Percentiles rank a stretch among this genome's conserved stretches.
phyloP scores from a whole-genome alignment of 2,113 vertebrate genomes.

The Hemibagrus wyckioides region DNA sequence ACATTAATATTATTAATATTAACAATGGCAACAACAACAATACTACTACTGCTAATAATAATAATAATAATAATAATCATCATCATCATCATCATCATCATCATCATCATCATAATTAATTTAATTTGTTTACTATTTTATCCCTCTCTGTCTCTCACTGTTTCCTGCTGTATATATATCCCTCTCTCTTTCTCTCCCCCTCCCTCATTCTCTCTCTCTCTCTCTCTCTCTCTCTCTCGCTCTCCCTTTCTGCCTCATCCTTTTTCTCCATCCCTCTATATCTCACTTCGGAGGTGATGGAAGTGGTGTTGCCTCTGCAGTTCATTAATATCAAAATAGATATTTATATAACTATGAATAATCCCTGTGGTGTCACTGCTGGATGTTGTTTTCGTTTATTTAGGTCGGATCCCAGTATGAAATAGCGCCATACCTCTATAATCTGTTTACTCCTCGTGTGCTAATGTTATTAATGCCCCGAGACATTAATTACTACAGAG shows the following conservation, averaged over 20 bases:
- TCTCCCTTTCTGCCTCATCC: neutral
- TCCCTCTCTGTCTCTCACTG: neutral
- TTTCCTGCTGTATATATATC: neutral
- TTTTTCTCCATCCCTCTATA: neutral
- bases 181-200: neutral
- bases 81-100: no score
- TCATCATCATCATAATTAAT: no score
- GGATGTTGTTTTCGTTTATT: neutral
- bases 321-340: neutral
- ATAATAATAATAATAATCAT: no score
- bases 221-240: neutral
- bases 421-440: neutral
- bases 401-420: neutral
- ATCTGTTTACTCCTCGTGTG: neutral
- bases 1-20: no score
- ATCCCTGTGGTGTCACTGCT: neutral
- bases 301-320: neutral
- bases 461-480: no score
- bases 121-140: neutral
- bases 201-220: neutral
- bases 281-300: neutral
- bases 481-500: neutral
- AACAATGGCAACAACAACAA: no score
- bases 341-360: neutral
- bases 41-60: no score